Percentiles rank a stretch among this genome's conserved stretches.
Evolutionary conservation across 2,113 vertebrate species (phyloP).

Genomic region (Carassius gibelio): DNA sequence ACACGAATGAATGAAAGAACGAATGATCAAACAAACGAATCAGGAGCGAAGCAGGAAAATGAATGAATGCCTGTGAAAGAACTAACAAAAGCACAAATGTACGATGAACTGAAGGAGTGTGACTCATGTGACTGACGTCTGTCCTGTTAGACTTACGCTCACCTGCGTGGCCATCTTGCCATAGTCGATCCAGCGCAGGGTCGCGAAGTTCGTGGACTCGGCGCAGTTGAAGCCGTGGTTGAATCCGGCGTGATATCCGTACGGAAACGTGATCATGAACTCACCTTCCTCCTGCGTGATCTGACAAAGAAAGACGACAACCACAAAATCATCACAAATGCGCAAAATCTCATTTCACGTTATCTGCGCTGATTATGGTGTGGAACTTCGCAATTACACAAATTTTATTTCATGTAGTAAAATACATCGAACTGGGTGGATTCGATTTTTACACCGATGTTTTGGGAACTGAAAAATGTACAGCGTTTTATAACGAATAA

Average conservation of each 20-base stretch:
- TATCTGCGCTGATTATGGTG: neutral
- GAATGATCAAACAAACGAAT: neutral
- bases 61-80: too few species aligned
- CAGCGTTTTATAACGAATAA: neutral
- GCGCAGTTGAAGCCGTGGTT: conserved; percentile 99
- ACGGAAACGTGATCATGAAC: conserved; percentile 96
- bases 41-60: neutral
- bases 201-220: conserved; percentile 97
- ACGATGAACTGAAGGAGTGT: too few species aligned
- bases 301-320: conserved; percentile 65
- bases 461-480: neutral
- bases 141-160: neutral
- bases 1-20: too few species aligned
- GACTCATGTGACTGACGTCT: too few species aligned
- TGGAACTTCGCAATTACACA: neutral
- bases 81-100: too few species aligned
- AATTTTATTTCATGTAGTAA: neutral
- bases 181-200: conserved; percentile 93
- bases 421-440: neutral
- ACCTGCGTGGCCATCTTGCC: conserved; percentile 96
- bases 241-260: conserved; percentile 96
- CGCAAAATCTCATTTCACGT: neutral
- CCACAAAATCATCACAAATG: neutral
- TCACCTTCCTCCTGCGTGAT: conserved; percentile 96
- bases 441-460: neutral